These are phyloP conservation scores for Drosophila setifemur DNA, from an alignment of 1,140 invertebrate genomes.

Conservation along the genomic window DNA sequence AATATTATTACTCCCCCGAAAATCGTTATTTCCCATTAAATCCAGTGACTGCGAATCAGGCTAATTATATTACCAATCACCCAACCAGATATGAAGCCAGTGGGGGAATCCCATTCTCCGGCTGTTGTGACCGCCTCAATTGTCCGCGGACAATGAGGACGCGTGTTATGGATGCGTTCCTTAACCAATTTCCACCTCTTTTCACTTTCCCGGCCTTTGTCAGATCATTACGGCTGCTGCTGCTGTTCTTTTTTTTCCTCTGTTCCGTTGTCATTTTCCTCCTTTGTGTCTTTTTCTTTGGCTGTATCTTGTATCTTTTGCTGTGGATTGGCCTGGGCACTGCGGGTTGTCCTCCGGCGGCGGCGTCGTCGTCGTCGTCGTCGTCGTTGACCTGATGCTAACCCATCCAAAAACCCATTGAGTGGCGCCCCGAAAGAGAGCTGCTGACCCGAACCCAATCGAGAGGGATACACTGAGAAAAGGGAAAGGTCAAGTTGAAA, in stretches of 20 bases:
- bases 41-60: too few relatives aligned
- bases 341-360: slow-evolving; percentile 29
- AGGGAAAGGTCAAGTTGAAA: not conserved
- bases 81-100: not conserved
- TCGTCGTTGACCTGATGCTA: slow-evolving; percentile 26
- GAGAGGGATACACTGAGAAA: slow-evolving; percentile 2
- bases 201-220: slow-evolving; percentile 29
- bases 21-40: too few relatives aligned
- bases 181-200: slow-evolving; percentile 33
- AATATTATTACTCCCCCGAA: too few relatives aligned
- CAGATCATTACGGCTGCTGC: slow-evolving; percentile 45
- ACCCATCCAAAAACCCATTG: slow-evolving; percentile 23
- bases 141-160: slow-evolving; percentile 17
- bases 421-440: slow-evolving; percentile 35
- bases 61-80: too few relatives aligned
- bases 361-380: not conserved
- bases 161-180: slow-evolving; percentile 23
- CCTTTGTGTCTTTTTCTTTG: not conserved
- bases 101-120: not conserved
- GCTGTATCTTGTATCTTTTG: not conserved
- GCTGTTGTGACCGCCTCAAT: slow-evolving; percentile 27
- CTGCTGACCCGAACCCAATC: slow-evolving; percentile 27
- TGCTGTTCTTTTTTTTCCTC: slow-evolving; percentile 7
- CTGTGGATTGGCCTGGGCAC: slow-evolving; percentile 2
- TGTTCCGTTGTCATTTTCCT: not conserved